Base-by-base conservation (phyloP, 2,113 vertebrate species). In the Leuciscus idus region DNA sequence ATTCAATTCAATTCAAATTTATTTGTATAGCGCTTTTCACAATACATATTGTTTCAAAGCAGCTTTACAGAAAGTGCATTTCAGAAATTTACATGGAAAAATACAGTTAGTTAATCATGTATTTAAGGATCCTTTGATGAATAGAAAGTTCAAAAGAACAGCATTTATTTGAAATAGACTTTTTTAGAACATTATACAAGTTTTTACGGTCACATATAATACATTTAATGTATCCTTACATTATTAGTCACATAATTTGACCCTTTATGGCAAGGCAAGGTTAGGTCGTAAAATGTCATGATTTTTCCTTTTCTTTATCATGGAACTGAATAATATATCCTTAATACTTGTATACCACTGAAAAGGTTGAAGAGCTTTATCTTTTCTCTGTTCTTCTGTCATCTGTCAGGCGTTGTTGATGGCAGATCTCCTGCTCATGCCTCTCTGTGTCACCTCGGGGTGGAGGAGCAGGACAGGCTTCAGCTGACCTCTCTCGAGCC, bases 401-500 rank as follows among this genome's bases (percentile, higher is more conserved):
- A 84, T 70, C 21, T 91, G 43, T 76, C 28, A 99, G 98, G 96
- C 91, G 95, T 94, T 12, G 92, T 96, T 91, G 62, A 17, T 50
- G n/a, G 80, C 30, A 57, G 50, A 30, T 59, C 66, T 66, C 43
- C 80, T 10, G 11, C 61, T 81, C 17, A 9, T 9, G 5, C 43
- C 39, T 66, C 80, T 64, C 19, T 84, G 68, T 73, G 82, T 50
- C 82, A 70, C 43, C 70, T 48, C 39, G 68, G 48, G 68, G 76
- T 76, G n/a, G 46, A 52, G 19, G 81, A 68, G 4, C 81, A 80
- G n/a, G 75, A 88, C 23, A 50, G 26, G 48, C 48, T 80, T 7
- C 26, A 66, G n/a, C 30, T 84, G 68, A 64, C 92, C 83, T 95
- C 97, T 6, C 95, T 98, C 7, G 82, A 97, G 82, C 95, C 97